These are phyloP conservation scores for Carduelis carduelis DNA, from an alignment of 2,797 vertebrate species.

Conservation along the genomic window DNA sequence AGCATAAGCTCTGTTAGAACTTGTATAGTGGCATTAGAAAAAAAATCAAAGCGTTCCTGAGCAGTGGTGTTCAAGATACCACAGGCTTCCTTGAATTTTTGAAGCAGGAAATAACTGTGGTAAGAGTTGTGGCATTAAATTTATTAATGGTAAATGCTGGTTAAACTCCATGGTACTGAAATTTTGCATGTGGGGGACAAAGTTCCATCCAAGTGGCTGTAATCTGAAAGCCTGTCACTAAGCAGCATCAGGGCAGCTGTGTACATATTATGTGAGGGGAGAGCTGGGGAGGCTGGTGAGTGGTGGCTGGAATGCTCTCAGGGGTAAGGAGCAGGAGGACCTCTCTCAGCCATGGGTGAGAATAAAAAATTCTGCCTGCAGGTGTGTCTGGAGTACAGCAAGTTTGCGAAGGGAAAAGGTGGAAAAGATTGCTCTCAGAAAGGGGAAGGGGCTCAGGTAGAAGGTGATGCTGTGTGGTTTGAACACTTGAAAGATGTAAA, in stretches of 20 bases:
- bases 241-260: background rate
- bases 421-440: rapidly evolving
- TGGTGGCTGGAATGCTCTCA: background rate
- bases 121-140: background rate
- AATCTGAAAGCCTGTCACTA: background rate
- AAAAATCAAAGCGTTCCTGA: background rate
- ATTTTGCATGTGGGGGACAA: background rate
- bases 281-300: background rate
- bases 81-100: background rate
- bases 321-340: background rate
- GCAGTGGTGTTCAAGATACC: background rate
- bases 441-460: no score
- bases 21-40: background rate
- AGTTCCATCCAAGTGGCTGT: background rate
- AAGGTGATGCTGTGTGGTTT: background rate
- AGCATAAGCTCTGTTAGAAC: background rate
- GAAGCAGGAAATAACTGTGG: conserved; percentile 16
- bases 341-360: background rate
- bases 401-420: background rate
- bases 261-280: background rate
- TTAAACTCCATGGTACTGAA: background rate
- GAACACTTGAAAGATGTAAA: background rate
- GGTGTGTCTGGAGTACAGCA: background rate
- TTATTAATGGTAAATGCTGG: background rate
- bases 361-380: background rate